Conservation (phyloP, 2,113 vertebrate species). For the Alosa alosa region DNA sequence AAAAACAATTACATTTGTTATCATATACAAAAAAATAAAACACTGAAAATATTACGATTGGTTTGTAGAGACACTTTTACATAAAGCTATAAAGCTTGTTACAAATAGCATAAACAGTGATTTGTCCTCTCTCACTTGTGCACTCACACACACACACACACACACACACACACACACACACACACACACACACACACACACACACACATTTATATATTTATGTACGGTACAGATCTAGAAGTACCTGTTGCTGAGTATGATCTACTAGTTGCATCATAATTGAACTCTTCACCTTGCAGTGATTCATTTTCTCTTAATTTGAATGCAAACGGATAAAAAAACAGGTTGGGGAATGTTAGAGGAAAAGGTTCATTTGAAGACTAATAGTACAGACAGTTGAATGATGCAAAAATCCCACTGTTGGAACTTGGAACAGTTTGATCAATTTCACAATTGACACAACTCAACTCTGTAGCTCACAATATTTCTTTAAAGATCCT, state of each 20-base stretch:
- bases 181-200: too few relatives aligned
- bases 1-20: not conserved
- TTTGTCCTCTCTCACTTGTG: too few relatives aligned
- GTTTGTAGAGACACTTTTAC: too few relatives aligned
- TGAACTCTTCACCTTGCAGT: not conserved
- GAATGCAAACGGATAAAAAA: not conserved
- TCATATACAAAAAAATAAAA: not conserved
- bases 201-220: not conserved
- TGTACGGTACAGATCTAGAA: not conserved
- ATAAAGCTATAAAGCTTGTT: too few relatives aligned
- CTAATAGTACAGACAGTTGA: not conserved
- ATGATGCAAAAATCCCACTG: not conserved
- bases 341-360: not conserved
- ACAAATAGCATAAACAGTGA: too few relatives aligned
- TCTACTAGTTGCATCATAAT: not conserved
- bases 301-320: not conserved
- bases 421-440: not conserved
- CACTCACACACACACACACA: too few relatives aligned
- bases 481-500: not conserved
- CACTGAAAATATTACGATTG: not conserved
- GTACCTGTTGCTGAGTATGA: not conserved
- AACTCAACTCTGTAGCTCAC: not conserved
- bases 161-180: too few relatives aligned
- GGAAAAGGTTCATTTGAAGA: not conserved
- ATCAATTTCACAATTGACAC: not conserved